phyloP scores from a whole-genome alignment of 2,888 invertebrate species.

The Drosophila monieri region DNA sequence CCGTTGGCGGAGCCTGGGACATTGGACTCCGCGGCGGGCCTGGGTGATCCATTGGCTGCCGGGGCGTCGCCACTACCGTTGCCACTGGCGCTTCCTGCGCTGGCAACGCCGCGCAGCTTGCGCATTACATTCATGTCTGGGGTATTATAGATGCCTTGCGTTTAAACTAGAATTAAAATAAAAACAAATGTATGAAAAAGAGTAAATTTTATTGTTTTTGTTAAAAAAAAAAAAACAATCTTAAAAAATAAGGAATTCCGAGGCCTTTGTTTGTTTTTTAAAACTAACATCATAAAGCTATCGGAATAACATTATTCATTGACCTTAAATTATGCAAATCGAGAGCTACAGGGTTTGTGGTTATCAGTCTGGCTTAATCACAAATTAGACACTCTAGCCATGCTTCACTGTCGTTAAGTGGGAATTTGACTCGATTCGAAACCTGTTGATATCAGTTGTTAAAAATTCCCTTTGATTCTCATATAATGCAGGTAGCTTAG shows the following conservation, averaged over 20 bases:
- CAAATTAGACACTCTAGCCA: background rate
- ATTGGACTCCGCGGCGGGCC: conserved; percentile 84
- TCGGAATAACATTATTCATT: background rate
- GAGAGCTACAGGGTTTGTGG: background rate
- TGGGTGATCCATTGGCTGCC: conserved; percentile 59
- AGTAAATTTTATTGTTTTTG: too few species aligned
- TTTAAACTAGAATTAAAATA: conserved; percentile 50
- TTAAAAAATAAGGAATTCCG: too few species aligned
- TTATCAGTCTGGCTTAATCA: background rate
- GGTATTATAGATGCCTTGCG: conserved; percentile 2
- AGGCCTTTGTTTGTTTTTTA: too few species aligned
- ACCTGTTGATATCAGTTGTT: background rate
- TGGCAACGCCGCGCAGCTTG: conserved; percentile 88
- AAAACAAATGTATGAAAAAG: background rate
- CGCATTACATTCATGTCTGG: conserved; percentile 94
- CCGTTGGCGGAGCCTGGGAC: conserved; percentile 82
- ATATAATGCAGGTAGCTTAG: background rate
- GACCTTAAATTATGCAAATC: background rate
- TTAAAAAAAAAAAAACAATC: too few species aligned
- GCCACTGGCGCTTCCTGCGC: conserved; percentile 43
- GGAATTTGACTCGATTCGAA: background rate
- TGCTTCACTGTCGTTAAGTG: background rate
- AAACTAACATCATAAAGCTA: background rate
- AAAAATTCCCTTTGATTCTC: background rate
- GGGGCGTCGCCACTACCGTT: conserved; percentile 85